phyloP scores from a whole-genome alignment of 2,888 invertebrate genomes.

The Acleris holmiana region DNA sequence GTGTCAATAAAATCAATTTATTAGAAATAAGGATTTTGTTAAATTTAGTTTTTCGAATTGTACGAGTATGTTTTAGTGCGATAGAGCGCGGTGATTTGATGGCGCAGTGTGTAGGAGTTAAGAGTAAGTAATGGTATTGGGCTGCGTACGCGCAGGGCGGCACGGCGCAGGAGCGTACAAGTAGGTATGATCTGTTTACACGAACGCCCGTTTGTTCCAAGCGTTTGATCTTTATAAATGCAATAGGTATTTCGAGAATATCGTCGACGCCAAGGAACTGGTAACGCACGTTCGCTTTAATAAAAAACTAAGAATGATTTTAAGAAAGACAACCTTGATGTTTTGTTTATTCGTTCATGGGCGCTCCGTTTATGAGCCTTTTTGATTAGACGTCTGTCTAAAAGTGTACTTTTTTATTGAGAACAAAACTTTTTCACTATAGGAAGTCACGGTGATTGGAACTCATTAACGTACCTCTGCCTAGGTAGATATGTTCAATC shows the following conservation, averaged over 20 bases:
- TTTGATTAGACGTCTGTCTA: constrained; percentile 68
- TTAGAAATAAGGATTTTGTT: too few relatives aligned
- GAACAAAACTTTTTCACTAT: constrained; percentile 39
- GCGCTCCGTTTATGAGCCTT: constrained; percentile 74
- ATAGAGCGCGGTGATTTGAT: constrained; percentile 39
- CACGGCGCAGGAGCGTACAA: constrained; percentile 41
- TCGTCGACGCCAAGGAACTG: constrained; percentile 67
- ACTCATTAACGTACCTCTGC: background rate
- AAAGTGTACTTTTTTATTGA: constrained; percentile 55
- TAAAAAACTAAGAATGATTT: constrained; percentile 77
- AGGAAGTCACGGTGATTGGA: constrained; percentile 1
- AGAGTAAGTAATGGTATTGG: constrained; percentile 49
- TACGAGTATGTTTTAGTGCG: constrained; percentile 23
- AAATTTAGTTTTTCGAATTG: constrained; percentile 8
- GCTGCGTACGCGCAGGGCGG: constrained; percentile 37
- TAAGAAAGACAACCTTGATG: constrained; percentile 80
- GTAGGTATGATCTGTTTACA: constrained; percentile 78
- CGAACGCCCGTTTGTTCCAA: constrained; percentile 74
- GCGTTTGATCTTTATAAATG: constrained; percentile 84
- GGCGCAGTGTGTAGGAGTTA: constrained; percentile 46
- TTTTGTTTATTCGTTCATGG: constrained; percentile 69
- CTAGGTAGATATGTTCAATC: too few relatives aligned
- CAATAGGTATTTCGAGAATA: constrained; percentile 83
- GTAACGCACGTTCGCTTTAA: constrained; percentile 64
- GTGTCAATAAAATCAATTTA: too few relatives aligned